phyloP scores from a whole-genome alignment of 2,888 invertebrate genomes.

The Encarsia formosa region DNA sequence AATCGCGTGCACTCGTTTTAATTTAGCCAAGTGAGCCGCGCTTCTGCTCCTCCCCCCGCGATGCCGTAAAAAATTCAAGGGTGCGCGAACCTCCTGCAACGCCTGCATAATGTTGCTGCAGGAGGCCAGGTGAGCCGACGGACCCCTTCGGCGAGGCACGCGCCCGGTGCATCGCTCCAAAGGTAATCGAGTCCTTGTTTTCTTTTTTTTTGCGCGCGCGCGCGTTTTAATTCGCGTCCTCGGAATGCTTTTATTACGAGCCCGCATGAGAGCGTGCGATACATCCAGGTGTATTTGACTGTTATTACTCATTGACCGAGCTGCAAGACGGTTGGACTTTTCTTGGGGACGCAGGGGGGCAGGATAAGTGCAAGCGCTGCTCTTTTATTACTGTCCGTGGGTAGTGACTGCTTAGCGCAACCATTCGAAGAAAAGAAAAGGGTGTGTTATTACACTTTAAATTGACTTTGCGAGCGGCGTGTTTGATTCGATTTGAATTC shows the following conservation, averaged over 20 bases:
- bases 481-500: no score
- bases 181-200: background rate
- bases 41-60: background rate
- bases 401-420: no score
- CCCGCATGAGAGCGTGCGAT: no score
- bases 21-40: slow-evolving; percentile 38
- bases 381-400: no score
- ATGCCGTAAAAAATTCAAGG: slow-evolving; percentile 27
- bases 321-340: no score
- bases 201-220: background rate
- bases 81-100: slow-evolving; percentile 30
- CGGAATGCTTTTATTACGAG: slow-evolving; percentile 5
- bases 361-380: no score
- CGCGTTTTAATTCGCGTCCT: slow-evolving; percentile 10
- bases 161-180: background rate
- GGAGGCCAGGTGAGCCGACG: background rate
- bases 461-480: no score
- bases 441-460: no score
- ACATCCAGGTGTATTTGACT: no score
- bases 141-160: background rate
- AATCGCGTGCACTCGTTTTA: slow-evolving; percentile 32
- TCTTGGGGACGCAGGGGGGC: no score
- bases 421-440: no score
- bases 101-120: slow-evolving; percentile 21
- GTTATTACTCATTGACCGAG: no score